phyloP scores from a whole-genome alignment of 2,888 invertebrate genomes.

The Antheraea yamamai region DNA sequence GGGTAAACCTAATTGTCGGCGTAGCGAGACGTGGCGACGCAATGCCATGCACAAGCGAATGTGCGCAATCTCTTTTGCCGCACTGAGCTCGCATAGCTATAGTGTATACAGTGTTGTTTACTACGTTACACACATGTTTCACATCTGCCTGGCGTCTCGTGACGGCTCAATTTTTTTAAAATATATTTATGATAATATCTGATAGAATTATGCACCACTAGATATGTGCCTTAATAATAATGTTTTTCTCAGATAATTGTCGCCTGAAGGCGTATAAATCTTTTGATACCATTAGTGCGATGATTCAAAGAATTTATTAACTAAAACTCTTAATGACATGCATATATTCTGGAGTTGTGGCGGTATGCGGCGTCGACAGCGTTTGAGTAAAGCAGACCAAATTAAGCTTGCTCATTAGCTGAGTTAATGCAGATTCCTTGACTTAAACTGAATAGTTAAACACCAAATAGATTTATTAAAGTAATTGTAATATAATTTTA shows the following conservation, averaged over 20 bases:
- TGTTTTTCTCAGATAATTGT: constrained; percentile 25
- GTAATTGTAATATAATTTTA: constrained; percentile 7
- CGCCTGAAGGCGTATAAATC: constrained; percentile 18
- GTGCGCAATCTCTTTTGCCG: too few relatives aligned
- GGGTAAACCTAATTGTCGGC: too few relatives aligned
- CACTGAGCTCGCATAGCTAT: too few relatives aligned
- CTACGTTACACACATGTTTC: too few relatives aligned
- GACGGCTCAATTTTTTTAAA: too few relatives aligned
- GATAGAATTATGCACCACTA: neutral
- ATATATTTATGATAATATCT: neutral
- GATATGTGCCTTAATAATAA: neutral
- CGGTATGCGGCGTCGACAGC: constrained; percentile 52
- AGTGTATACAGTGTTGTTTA: too few relatives aligned
- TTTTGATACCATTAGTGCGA: constrained; percentile 42
- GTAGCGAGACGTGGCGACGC: too few relatives aligned
- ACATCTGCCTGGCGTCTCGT: too few relatives aligned
- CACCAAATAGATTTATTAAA: constrained; percentile 1
- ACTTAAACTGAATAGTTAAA: neutral
- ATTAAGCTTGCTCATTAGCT: constrained; percentile 50
- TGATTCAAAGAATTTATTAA: constrained; percentile 53
- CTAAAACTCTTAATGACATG: constrained; percentile 53
- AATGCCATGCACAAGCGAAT: too few relatives aligned
- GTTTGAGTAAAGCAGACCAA: constrained; percentile 46
- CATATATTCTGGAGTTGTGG: constrained; percentile 49
- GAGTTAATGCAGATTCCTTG: constrained; percentile 20